A percentile compares a stretch with the other conserved stretches of the same genome.
phyloP scores from a whole-genome alignment of 2,113 vertebrate species.

The Danio rerio region DNA sequence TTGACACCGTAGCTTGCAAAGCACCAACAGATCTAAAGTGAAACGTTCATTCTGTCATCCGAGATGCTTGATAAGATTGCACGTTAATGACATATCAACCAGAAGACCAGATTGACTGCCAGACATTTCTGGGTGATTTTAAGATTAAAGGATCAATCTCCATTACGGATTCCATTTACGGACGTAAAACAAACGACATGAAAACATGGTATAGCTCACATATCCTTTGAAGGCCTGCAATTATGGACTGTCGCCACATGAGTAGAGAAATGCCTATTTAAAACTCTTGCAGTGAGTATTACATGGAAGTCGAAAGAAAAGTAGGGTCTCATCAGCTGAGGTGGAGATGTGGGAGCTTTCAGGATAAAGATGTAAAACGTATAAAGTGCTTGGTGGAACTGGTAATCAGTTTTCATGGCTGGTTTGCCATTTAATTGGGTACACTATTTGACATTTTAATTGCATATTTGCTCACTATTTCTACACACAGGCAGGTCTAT shows the following conservation, averaged over 20 bases:
- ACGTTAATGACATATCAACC: constrained; percentile 38
- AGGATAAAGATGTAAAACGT: constrained; percentile 35
- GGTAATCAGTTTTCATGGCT: constrained; percentile 59
- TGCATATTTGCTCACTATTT: constrained; percentile 48
- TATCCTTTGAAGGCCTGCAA: neutral
- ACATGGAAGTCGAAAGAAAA: constrained; percentile 11
- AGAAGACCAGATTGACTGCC: constrained; percentile 42
- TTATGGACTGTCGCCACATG: neutral
- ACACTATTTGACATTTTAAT: constrained; percentile 63
- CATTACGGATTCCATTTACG: too few species aligned
- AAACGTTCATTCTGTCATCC: constrained; percentile 41
- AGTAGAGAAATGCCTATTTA: neutral
- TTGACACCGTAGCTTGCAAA: neutral
- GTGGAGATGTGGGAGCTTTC: neutral
- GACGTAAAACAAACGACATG: neutral
- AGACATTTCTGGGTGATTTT: constrained; percentile 46
- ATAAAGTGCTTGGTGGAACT: constrained; percentile 51
- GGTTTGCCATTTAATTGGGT: constrained; percentile 62
- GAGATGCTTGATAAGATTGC: constrained; percentile 49
- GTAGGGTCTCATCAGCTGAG: constrained; percentile 20
- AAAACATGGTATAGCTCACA: neutral
- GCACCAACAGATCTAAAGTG: constrained; percentile 29
- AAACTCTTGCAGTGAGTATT: neutral
- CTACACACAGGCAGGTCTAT: constrained; percentile 52
- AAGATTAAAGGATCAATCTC: constrained; percentile 56